These are phyloP conservation scores for Hydraecia micacea DNA, from an alignment of 2,888 invertebrate species.

Conservation along the genomic window DNA sequence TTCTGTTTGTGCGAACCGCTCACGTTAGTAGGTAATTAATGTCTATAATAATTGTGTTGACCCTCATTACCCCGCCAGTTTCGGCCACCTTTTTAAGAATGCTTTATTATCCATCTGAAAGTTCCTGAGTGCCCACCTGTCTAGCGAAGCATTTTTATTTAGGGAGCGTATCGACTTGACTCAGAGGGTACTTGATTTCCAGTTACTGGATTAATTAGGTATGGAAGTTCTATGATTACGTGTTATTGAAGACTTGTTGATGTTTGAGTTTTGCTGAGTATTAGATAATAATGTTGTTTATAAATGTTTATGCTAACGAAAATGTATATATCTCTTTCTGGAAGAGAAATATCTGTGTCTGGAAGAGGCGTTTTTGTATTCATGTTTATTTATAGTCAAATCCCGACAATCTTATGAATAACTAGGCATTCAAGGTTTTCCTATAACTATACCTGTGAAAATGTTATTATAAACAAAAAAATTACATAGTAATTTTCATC, in stretches of 20 bases:
- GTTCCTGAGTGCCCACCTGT: conserved; percentile 65
- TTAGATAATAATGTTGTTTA: not conserved
- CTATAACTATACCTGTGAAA: not conserved
- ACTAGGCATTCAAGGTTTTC: not conserved
- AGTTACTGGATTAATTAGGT: not conserved
- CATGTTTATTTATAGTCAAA: not conserved
- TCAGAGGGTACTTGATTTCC: not conserved
- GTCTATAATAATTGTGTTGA: conserved; percentile 77
- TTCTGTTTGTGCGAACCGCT: conserved; percentile 54
- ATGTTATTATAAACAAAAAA: not conserved
- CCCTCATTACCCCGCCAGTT: conserved; percentile 75
- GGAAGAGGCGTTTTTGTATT: not conserved
- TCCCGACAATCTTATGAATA: not conserved
- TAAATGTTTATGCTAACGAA: not conserved
- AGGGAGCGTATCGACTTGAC: conserved; percentile 34
- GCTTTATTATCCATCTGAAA: conserved; percentile 71
- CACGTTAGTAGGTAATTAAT: conserved; percentile 74
- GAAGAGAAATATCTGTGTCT: not conserved
- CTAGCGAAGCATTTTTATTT: conserved; percentile 49
- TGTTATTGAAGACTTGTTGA: conserved; percentile 18
- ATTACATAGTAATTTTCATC: not conserved
- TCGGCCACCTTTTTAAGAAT: conserved; percentile 74
- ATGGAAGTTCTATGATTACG: not conserved
- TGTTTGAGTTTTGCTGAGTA: not conserved
- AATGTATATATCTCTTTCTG: not conserved